Evolutionary conservation across 2,797 vertebrate species (phyloP), one percentile per base, ranked within the genome.

Genomic region (Girardinus metallicus): DNA sequence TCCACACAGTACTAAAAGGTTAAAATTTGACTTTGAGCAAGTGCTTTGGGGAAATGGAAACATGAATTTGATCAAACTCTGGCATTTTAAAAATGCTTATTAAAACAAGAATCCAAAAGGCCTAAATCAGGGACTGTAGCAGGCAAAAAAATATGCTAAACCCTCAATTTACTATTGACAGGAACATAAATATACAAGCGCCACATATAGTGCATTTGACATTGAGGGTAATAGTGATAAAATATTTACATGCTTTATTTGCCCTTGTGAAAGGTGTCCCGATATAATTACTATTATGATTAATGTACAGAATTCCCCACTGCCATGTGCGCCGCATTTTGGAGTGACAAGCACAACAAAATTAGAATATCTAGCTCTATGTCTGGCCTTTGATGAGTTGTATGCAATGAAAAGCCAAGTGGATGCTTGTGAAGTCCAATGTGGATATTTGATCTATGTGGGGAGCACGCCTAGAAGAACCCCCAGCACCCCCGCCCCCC

Each of bases 371-470:
- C 80, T 87, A 86, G 79, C 87, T 83, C 82, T 75, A 87, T 90
- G 91, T 91, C 88, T 82, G 78, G 77, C 90, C 15, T 91, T 93
- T 94, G 85, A 91, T 89, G 81, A 86, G 83, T 74, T 77, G 84
- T 49, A 81, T 12, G 64, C 39, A 41, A 68, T 41, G 34, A 41
- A 68, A 92, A 87, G 88, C 78, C 80, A 21, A 64, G 85, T 62
- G 73, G 78, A 82, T 85, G 84, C 85, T 84, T 41, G 85, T 86
- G 83, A 80, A 84, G 91, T 84, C 88, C n/a, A 34, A 74, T 78
- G 92, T 83, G 83, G 93, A 90, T 90, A 93, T 90, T 91, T 73
- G 84, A 93, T 94, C 88, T 85, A 78, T 83, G 66, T 80, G 89
- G 91, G 90, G 92, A 91, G 87, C 85, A 80, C 41, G 88, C 88